A percentile compares a stretch with the other conserved stretches of the same genome.
Evolutionary conservation across 2,113 vertebrate species (phyloP).

Genomic region (Lasiurus cinereus): DNA sequence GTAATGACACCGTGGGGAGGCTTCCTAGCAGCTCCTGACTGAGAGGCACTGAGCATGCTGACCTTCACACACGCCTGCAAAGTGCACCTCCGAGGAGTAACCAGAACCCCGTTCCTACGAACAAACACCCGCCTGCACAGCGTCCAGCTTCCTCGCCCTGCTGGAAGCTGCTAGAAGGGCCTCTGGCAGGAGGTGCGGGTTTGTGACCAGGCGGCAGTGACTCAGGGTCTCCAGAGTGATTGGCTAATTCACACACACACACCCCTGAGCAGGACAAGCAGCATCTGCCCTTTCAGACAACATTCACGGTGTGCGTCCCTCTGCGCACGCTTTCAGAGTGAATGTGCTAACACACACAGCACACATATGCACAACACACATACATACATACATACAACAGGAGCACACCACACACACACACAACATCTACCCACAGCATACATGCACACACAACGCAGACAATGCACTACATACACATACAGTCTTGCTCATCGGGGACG

Average conservation of each 20-base stretch:
- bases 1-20: not conserved
- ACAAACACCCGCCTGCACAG: not conserved
- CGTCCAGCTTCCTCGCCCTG: accelerated
- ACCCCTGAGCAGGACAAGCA: not conserved
- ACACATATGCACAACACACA: not conserved
- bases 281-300: not conserved
- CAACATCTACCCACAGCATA: not conserved
- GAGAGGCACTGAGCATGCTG: not conserved
- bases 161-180: not conserved
- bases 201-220: not conserved
- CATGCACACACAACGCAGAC: no score
- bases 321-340: not conserved
- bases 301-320: accelerated
- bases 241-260: not conserved
- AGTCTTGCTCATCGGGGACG: not conserved
- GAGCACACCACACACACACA: not conserved
- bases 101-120: slow-evolving; percentile 54
- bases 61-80: not conserved
- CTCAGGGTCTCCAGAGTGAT: not conserved
- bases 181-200: not conserved
- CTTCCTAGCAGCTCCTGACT: not conserved
- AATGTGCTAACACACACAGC: not conserved
- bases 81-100: not conserved
- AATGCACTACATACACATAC: not conserved
- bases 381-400: not conserved